Evolutionary conservation across 2,797 vertebrate species (phyloP).

Genomic region (Megalops cyprinoides): DNA sequence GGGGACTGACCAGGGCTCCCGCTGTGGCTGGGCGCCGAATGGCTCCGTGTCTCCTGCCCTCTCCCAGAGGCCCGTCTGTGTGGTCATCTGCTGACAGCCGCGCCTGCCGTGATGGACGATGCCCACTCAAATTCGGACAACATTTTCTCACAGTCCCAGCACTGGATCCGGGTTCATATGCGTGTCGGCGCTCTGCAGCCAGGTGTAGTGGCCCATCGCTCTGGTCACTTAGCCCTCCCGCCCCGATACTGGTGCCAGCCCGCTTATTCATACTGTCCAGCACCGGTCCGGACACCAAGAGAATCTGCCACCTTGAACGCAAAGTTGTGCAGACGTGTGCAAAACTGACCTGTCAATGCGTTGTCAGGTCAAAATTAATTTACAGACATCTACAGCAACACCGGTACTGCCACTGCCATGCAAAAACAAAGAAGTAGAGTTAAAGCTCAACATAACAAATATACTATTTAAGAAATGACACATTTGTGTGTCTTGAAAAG

Average conservation of each 20-base stretch:
- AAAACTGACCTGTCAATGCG: neutral
- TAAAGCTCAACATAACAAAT: neutral
- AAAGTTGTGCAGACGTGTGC: neutral
- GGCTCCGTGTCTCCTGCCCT: slow-evolving; percentile 58
- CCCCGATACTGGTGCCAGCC: neutral
- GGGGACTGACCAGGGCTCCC: slow-evolving; percentile 62
- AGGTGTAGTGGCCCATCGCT: slow-evolving; percentile 50
- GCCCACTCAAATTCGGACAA: slow-evolving; percentile 79
- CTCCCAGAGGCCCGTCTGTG: slow-evolving; percentile 48
- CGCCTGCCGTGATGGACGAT: slow-evolving; percentile 75
- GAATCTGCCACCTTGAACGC: too few species aligned
- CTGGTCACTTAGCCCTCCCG: slow-evolving; percentile 69
- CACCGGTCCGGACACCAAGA: neutral
- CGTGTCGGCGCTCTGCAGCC: slow-evolving; percentile 48
- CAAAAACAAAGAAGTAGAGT: too few species aligned
- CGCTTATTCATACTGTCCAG: neutral
- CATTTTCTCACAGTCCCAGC: slow-evolving; percentile 80
- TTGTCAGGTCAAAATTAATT: neutral
- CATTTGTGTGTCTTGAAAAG: too few species aligned
- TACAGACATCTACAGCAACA: neutral
- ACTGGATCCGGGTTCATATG: slow-evolving; percentile 67
- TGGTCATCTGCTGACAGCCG: slow-evolving; percentile 69
- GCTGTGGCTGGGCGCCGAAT: slow-evolving; percentile 39
- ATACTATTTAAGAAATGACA: too few species aligned
- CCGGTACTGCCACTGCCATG: neutral